Conservation (phyloP, 2,888 invertebrate genomes). For the Sepioteuthis lessoniana region DNA sequence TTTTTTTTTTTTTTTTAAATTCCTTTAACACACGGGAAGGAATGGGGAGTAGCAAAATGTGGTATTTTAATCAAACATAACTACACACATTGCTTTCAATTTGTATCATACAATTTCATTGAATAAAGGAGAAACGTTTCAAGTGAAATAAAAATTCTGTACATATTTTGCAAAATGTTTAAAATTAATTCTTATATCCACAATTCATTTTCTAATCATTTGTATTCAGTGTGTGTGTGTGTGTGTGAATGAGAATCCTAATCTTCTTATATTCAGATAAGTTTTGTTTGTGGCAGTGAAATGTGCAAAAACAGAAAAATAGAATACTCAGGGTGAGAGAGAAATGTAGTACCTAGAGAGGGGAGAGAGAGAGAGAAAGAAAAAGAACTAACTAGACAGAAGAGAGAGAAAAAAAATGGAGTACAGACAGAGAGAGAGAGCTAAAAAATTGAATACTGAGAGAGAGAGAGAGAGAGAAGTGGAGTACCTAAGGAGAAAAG, state of each 20-base stretch:
- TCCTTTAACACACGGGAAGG: not conserved
- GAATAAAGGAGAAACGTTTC: not conserved
- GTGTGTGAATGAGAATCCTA: not conserved
- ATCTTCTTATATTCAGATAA: not conserved
- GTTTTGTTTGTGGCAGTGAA: not conserved
- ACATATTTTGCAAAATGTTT: slow-evolving; percentile 10
- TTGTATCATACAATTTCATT: too few species aligned
- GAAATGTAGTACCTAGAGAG: not conserved
- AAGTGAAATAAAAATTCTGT: not conserved
- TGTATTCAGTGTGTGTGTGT: not conserved
- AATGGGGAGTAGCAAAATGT: not conserved
- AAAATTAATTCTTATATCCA: not conserved
- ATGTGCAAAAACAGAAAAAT: not conserved
- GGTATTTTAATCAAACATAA: not conserved
- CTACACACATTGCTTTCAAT: not conserved
- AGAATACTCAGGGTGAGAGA: not conserved
- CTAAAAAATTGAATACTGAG: too few species aligned
- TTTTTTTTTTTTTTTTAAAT: not conserved
- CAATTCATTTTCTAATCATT: not conserved
- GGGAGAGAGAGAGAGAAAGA: too few species aligned
- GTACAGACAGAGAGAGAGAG: too few species aligned
- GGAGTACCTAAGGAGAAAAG: not conserved
- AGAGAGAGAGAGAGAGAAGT: not conserved
- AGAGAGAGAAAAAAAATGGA: too few species aligned
- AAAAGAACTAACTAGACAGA: too few species aligned